A percentile compares a stretch with the other conserved stretches of the same genome.
Evolutionary conservation across 2,797 vertebrate genomes (phyloP).

Genomic region (Etheostoma nigrum): DNA sequence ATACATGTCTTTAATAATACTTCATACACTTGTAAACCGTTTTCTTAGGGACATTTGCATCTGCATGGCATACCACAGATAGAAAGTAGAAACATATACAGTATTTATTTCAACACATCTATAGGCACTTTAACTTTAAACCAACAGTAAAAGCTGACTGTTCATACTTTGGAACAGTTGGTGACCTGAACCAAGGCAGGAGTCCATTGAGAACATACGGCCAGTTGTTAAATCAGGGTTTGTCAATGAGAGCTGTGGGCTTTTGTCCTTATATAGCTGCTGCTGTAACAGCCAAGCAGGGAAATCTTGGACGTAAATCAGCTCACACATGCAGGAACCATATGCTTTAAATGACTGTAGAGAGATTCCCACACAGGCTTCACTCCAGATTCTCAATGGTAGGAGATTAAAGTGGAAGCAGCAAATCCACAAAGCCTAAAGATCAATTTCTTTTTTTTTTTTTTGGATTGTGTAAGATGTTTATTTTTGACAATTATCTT

Average conservation of each 20-base stretch:
- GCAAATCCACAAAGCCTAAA: slow-evolving; percentile 28
- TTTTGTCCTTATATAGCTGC: slow-evolving; percentile 66
- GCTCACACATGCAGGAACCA: slow-evolving; percentile 81
- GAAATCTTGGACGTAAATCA: slow-evolving; percentile 63
- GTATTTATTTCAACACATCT: not conserved
- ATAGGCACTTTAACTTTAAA: slow-evolving; percentile 17
- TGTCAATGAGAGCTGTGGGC: slow-evolving; percentile 81
- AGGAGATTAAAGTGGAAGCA: slow-evolving; percentile 59
- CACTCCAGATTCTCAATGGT: slow-evolving; percentile 69
- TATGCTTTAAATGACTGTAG: slow-evolving; percentile 74
- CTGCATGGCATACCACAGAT: not conserved
- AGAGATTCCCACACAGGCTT: slow-evolving; percentile 64
- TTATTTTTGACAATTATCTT: not conserved
- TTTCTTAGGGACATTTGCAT: not conserved
- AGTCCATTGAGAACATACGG: slow-evolving; percentile 72
- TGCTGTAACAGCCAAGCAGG: slow-evolving; percentile 52
- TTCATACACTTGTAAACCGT: not conserved
- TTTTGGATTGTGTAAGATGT: not conserved
- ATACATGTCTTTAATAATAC: not conserved
- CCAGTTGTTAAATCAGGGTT: slow-evolving; percentile 73
- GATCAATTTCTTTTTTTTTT: not conserved
- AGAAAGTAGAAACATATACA: not conserved
- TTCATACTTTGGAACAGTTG: slow-evolving; percentile 67
- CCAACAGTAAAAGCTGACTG: slow-evolving; percentile 43
- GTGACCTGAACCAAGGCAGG: slow-evolving; percentile 62